phyloP scores from a whole-genome alignment of 2,888 invertebrate genomes.

The Drosophila subquinaria region DNA sequence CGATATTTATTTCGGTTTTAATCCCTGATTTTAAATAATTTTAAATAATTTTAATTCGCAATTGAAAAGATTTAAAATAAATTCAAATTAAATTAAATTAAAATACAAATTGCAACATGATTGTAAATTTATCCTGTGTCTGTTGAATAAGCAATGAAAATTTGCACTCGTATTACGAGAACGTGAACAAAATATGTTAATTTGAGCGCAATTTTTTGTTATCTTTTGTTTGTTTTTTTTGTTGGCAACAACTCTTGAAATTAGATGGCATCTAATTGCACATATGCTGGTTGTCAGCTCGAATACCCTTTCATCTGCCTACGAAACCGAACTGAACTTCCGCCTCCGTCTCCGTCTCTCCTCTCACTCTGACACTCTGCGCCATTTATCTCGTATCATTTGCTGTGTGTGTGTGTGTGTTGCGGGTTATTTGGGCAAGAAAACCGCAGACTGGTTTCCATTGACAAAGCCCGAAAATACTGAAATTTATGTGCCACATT shows the following conservation, averaged over 20 bases:
- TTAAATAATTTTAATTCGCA: too few species aligned
- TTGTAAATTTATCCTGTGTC: not conserved
- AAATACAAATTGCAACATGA: not conserved
- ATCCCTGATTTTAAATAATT: too few species aligned
- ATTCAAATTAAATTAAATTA: too few species aligned
- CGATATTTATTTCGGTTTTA: too few species aligned
- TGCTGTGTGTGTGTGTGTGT: not conserved
- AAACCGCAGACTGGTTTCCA: conserved; percentile 38
- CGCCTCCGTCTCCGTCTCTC: not conserved
- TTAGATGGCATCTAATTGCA: conserved; percentile 41
- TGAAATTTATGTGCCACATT: conserved; percentile 58
- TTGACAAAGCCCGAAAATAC: conserved; percentile 54
- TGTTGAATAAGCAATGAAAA: conserved; percentile 13
- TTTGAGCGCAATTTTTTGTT: not conserved
- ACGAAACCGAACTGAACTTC: not conserved
- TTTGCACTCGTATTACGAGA: not conserved
- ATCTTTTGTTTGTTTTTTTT: not conserved
- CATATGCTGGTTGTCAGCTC: conserved; percentile 22
- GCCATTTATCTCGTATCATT: conserved; percentile 1
- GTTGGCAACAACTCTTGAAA: conserved; percentile 10
- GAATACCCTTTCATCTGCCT: conserved; percentile 10
- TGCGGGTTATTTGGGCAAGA: conserved; percentile 28
- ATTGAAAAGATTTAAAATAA: too few species aligned
- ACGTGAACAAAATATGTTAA: not conserved
- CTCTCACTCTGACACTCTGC: not conserved